Evolutionary conservation across 2,888 invertebrate genomes (phyloP).

Genomic region (Sphaeridia pumilis): DNA sequence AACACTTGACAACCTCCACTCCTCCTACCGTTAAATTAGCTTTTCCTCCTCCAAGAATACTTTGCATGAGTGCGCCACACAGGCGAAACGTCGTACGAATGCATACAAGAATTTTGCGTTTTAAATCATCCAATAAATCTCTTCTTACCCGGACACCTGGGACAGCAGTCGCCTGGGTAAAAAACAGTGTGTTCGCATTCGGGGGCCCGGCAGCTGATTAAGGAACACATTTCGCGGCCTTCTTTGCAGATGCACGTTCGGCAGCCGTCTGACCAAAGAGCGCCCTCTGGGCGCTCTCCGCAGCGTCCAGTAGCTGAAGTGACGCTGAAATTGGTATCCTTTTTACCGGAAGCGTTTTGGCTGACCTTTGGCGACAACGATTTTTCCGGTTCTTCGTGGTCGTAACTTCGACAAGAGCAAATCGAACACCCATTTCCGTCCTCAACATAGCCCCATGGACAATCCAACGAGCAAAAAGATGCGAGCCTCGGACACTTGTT

Average conservation of each 20-base stretch:
- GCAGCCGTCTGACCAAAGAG: conserved; percentile 47
- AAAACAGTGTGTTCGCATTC: conserved; percentile 40
- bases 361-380: too few relatives aligned
- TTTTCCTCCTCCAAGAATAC: too few relatives aligned
- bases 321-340: too few relatives aligned
- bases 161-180: conserved; percentile 41
- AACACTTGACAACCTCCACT: too few relatives aligned
- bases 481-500: conserved; percentile 42
- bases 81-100: too few relatives aligned
- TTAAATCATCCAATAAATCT: too few relatives aligned
- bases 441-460: conserved; percentile 43
- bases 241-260: conserved; percentile 46
- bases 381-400: too few relatives aligned
- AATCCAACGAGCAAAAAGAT: conserved; percentile 42
- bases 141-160: conserved; percentile 40
- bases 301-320: too few relatives aligned
- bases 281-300: conserved; percentile 41
- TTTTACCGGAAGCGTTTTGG: too few relatives aligned
- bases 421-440: conserved; percentile 45
- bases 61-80: too few relatives aligned
- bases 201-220: conserved; percentile 45
- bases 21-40: too few relatives aligned
- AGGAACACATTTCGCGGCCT: conserved; percentile 45
- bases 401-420: conserved; percentile 41
- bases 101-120: too few relatives aligned